Evolutionary conservation across 2,113 vertebrate genomes (phyloP), one percentile per base, ranked within the genome.

Genomic region (Phylloscopus trochilus): DNA sequence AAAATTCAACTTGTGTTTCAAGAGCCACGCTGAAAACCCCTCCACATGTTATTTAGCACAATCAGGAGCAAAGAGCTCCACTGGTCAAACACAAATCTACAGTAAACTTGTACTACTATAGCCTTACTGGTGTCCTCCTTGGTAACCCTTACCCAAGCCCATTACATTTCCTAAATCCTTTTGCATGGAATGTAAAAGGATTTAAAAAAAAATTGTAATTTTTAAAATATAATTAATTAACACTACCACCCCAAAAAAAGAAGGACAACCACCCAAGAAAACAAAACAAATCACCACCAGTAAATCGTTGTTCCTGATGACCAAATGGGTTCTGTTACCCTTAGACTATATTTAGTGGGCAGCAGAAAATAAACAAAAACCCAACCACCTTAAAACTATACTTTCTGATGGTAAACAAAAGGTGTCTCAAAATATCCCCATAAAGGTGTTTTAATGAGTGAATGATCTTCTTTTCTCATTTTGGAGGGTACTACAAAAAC

Each of bases 161-260:
- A 33, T 30, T 66, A 39, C 6, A 13, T 58, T 80, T 52, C 4
- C 2, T 49, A 52, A 80, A 80, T 70, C 81, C 6, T 39, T 46
- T 28, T 46, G 17, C 22, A 35, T 33, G 20, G 7, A 37, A 56
- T 31, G 11, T 19, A 39, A 23, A 51, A 74, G 41, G 31, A 13
- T 27, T 30, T 46, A 11, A 4, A 11, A 19, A 7, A 3, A 1
- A 35, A 17, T 43, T 23, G 6, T 31, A 4, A 2, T 41, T 76
- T 26, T 56, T 51, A 12, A 11, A 16, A 37, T 13, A n/a, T 51
- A 33, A 37, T 24, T 46, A 39, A 89, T 2, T 23, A 63, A 20
- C 4, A 10, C 7, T 28, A 51, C 33, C 13, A 31, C 58, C 13
- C 7, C 13, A 37, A 58, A 33, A 35, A 14, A 77, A 33, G 73